Evolutionary conservation across 2,797 vertebrate species (phyloP).

Genomic region (Pangasius macronema): DNA sequence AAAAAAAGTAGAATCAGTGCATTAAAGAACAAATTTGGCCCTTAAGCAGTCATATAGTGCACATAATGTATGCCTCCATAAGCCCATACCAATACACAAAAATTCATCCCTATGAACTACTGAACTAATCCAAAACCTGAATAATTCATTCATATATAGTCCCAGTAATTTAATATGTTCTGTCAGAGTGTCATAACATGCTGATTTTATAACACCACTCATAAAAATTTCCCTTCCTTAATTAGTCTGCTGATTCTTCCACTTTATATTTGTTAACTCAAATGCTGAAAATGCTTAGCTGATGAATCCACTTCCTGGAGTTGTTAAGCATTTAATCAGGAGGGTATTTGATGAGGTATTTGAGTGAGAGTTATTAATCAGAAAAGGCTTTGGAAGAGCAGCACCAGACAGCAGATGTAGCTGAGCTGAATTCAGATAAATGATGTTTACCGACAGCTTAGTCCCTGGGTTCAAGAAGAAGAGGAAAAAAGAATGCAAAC

Average conservation of each 20-base stretch:
- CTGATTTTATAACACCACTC: neutral
- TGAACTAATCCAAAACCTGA: neutral
- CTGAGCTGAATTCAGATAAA: constrained; percentile 57
- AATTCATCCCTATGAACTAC: neutral
- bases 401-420: constrained; percentile 7
- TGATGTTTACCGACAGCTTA: constrained; percentile 58
- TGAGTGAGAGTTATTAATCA: constrained; percentile 17
- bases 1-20: neutral
- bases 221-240: neutral
- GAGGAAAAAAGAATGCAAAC: neutral
- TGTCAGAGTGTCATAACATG: neutral
- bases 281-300: constrained; percentile 26
- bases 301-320: constrained; percentile 31
- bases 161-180: neutral
- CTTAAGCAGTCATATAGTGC: neutral
- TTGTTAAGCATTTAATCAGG: constrained; percentile 36
- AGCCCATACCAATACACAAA: neutral
- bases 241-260: constrained; percentile 20
- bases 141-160: neutral
- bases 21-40: neutral
- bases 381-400: constrained; percentile 22
- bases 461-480: constrained; percentile 38
- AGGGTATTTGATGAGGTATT: constrained; percentile 7
- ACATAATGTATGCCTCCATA: neutral
- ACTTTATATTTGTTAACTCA: constrained; percentile 10